Evolutionary conservation across 2,888 invertebrate species (phyloP).

Genomic region (Coelinius sp.): DNA sequence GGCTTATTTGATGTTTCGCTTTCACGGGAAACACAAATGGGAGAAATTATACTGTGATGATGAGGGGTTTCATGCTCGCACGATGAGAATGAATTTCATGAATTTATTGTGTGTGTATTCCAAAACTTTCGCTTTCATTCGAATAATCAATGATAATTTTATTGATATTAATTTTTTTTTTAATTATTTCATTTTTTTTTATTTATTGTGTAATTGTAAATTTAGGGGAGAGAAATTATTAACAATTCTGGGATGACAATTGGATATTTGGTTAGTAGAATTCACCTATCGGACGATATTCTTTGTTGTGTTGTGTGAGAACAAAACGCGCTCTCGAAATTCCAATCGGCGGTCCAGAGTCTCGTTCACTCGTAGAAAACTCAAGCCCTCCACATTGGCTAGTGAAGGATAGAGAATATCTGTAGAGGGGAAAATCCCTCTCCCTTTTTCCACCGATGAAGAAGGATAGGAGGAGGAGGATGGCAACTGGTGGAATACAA

Average conservation of each 20-base stretch:
- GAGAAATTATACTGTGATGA: too few species aligned
- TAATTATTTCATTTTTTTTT: too few species aligned
- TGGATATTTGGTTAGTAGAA: not conserved
- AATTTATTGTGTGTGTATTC: too few species aligned
- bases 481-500: constrained; percentile 51
- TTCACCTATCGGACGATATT: not conserved
- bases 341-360: constrained; percentile 38
- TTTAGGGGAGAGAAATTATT: not conserved
- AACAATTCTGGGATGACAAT: not conserved
- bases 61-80: too few species aligned
- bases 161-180: too few species aligned
- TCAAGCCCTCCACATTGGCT: not conserved
- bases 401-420: not conserved
- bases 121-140: too few species aligned
- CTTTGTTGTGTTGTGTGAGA: constrained; percentile 39
- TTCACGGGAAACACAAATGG: too few species aligned
- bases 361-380: constrained; percentile 13
- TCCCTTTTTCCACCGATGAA: constrained; percentile 27
- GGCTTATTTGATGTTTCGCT: too few species aligned
- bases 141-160: too few species aligned
- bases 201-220: too few species aligned
- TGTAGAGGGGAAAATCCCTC: not conserved
- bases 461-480: constrained; percentile 39
- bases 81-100: too few species aligned
- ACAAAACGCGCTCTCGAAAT: constrained; percentile 49